phyloP scores from a whole-genome alignment of 2,888 invertebrate genomes.

The Pyrrhosoma nymphula region DNA sequence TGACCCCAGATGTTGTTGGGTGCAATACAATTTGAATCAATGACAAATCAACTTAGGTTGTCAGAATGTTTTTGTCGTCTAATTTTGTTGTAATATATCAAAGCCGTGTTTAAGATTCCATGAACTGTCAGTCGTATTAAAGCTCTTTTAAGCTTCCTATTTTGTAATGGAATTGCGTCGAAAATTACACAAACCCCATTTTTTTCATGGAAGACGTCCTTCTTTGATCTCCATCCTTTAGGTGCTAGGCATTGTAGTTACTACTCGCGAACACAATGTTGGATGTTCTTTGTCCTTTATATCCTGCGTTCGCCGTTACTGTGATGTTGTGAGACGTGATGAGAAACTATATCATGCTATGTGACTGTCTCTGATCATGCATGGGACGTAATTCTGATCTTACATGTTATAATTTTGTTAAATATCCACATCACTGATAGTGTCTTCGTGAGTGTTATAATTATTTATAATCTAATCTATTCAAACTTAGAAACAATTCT shows the following conservation, averaged over 20 bases:
- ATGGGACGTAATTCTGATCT: constrained; percentile 64
- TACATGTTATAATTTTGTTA: neutral
- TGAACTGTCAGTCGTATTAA: no score
- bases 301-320: neutral
- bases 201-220: neutral
- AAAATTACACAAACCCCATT: neutral
- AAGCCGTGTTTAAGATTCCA: no score
- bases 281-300: neutral
- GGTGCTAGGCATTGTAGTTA: neutral
- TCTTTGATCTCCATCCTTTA: no score
- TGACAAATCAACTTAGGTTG: no score
- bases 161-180: neutral
- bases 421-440: neutral
- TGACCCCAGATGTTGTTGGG: no score
- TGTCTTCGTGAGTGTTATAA: no score
- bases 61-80: no score
- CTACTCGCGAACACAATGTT: neutral
- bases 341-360: neutral
- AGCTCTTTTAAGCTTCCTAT: neutral
- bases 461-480: no score
- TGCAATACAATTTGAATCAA: no score
- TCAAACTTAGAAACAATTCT: no score
- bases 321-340: neutral
- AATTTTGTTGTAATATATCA: no score
- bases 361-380: constrained; percentile 41